A percentile compares a stretch with the other conserved stretches of the same genome.
phyloP scores from a whole-genome alignment of 2,113 vertebrate genomes.

The Zingel zingel region DNA sequence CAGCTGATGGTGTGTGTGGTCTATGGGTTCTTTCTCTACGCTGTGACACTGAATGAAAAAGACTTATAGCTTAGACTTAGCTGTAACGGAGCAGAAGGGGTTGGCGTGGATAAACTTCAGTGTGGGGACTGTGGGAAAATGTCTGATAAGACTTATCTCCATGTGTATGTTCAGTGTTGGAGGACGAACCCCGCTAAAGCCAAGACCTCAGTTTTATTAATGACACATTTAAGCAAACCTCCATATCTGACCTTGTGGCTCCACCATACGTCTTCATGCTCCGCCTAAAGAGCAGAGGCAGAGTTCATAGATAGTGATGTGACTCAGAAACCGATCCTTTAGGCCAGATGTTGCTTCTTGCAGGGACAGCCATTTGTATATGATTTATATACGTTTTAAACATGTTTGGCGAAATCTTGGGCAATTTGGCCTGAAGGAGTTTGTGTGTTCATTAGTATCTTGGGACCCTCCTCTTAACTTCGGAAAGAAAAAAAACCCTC shows the following conservation, averaged over 20 bases:
- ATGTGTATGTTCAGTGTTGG: constrained; percentile 2
- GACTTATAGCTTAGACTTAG: not conserved
- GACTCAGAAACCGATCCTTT: not conserved
- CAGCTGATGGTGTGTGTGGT: constrained; percentile 21
- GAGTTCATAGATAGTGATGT: constrained; percentile 6
- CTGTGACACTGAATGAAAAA: constrained; percentile 8
- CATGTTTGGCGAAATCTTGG: not conserved
- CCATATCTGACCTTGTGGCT: constrained; percentile 19
- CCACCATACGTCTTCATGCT: not conserved
- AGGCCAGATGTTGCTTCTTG: constrained; percentile 1
- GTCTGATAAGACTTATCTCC: constrained; percentile 28
- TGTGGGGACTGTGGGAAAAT: constrained; percentile 43
- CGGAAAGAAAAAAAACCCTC: too few relatives aligned
- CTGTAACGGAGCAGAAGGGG: constrained; percentile 8
- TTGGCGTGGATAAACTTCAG: constrained; percentile 29
- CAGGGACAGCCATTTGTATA: not conserved
- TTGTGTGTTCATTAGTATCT: too few relatives aligned
- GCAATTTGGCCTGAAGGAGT: too few relatives aligned
- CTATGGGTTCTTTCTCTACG: constrained; percentile 2
- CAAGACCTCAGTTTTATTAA: constrained; percentile 19
- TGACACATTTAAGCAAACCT: constrained; percentile 23
- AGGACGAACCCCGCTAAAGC: not conserved
- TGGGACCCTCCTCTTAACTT: too few relatives aligned
- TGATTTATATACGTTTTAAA: not conserved
- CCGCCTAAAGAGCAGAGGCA: not conserved